phyloP scores from a whole-genome alignment of 2,797 vertebrate genomes.

The Sylvia borin region DNA sequence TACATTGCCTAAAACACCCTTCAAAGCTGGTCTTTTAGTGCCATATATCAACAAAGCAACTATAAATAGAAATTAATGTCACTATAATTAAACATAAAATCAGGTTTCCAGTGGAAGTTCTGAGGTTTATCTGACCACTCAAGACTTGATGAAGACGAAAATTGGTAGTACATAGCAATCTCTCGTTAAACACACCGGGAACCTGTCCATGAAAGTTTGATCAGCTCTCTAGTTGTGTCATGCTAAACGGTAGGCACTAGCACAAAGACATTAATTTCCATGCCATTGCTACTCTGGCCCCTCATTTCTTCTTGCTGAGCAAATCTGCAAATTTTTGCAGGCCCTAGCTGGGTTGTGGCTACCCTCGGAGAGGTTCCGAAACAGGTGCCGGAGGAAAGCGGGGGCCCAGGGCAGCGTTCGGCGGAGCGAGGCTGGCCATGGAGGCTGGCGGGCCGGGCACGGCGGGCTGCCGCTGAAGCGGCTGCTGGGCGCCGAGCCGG shows the following conservation, averaged over 20 bases:
- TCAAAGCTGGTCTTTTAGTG: not conserved
- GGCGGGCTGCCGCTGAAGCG: not conserved
- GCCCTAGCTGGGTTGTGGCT: not conserved
- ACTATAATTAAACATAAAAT: not conserved
- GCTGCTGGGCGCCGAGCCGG: not conserved
- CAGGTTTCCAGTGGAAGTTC: not conserved
- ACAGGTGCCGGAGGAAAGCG: not conserved
- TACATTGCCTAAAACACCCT: not conserved
- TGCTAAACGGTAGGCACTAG: not conserved
- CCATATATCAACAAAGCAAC: not conserved
- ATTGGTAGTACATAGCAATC: not conserved
- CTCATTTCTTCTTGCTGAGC: not conserved
- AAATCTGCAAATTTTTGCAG: not conserved
- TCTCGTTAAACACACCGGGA: not conserved
- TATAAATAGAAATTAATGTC: not conserved
- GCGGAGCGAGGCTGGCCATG: accelerated
- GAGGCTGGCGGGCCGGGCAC: not conserved
- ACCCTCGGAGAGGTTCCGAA: not conserved
- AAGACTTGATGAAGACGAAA: not conserved
- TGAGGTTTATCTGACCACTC: not conserved
- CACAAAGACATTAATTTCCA: not conserved
- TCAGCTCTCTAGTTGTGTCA: not conserved
- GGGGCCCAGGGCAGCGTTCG: not conserved
- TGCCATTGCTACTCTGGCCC: not conserved
- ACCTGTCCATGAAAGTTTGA: not conserved